Base-by-base conservation (phyloP, 2,888 invertebrate species). In the Caenorhabditis sp. region DNA sequence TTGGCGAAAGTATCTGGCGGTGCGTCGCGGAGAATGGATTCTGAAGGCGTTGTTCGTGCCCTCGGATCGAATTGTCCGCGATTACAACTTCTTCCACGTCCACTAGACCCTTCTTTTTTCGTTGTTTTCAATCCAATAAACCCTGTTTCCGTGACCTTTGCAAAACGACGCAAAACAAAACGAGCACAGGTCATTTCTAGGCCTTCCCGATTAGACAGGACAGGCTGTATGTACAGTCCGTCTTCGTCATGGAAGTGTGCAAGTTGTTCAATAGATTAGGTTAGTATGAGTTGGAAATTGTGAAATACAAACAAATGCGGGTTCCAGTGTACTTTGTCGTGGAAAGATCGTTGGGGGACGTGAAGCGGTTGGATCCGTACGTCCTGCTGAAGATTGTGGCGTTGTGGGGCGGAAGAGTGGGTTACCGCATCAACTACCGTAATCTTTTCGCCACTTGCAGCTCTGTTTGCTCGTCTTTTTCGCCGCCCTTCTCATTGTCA, bases 311-410 rank as follows among this genome's bases (percentile, higher is more conserved):
- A 2, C 27, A 30, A 27, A n/a, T 17, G 4, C 5, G 20, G 2
- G 9, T 56, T 53, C 37, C 45, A 65, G 65, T 65, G 35, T 65
- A 65, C 27, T 65, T 56, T 45, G 11, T 65, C 55, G 65, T 55
- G 15, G 30, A 46, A 37, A 53, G 35, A 35, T 56, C 65, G 39
- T 32, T 65, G 48, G 55, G 55, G 1, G 37, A 56, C 27, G 35
- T 55, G n/a, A 15, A 20, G 20, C 17, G 46, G 11, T 24, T 65
- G 9, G 55, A 65, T 48, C 65, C 65, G 26, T 65, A 30, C 30
- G 48, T 48, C 9, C 8, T 56, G 13, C 22, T 65, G 46, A 55
- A 65, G 30, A 9, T 39, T 1, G 48, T 55, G 22, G 55, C 65
- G 2, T 20, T 37, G 27, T 65, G 65, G 65, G 65, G 55, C 20